A percentile compares a stretch with the other conserved stretches of the same genome.
Conservation (phyloP, 2,888 invertebrate species). For the Scelioninae gen. 2 region DNA sequence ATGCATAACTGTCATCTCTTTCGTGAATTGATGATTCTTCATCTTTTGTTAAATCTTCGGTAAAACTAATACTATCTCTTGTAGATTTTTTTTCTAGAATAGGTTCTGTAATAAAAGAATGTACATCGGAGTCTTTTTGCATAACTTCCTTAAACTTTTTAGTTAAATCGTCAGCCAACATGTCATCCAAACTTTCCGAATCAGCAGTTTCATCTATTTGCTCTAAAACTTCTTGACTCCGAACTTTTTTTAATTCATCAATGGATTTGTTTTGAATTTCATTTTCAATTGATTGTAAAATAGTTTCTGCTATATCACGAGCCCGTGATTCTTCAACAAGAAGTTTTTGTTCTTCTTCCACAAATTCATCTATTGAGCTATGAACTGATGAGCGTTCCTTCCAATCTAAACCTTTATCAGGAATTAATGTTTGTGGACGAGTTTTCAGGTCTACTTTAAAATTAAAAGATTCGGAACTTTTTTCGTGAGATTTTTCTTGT, state of each 20-base stretch:
- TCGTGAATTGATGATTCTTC: slow-evolving; percentile 69
- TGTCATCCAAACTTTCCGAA: slow-evolving; percentile 66
- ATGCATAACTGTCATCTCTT: slow-evolving; percentile 66
- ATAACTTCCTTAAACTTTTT: slow-evolving; percentile 70
- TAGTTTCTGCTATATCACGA: slow-evolving; percentile 68
- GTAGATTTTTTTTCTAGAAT: slow-evolving; percentile 63
- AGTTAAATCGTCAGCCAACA: slow-evolving; percentile 70
- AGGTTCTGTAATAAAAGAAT: slow-evolving; percentile 60
- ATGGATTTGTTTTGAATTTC: slow-evolving; percentile 68
- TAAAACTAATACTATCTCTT: slow-evolving; percentile 68
- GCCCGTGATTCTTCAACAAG: slow-evolving; percentile 61
- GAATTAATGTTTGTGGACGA: slow-evolving; percentile 47
- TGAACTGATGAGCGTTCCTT: slow-evolving; percentile 51
- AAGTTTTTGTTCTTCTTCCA: slow-evolving; percentile 51
- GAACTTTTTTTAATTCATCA: slow-evolving; percentile 52
- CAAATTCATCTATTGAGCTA: slow-evolving; percentile 43
- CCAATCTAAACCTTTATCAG: slow-evolving; percentile 50
- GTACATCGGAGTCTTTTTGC: slow-evolving; percentile 59
- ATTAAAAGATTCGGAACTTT: slow-evolving; percentile 63
- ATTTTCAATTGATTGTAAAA: slow-evolving; percentile 70
- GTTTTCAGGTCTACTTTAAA: slow-evolving; percentile 56
- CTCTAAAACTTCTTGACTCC: slow-evolving; percentile 47
- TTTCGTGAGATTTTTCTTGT: slow-evolving; percentile 63
- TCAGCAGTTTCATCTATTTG: slow-evolving; percentile 50
- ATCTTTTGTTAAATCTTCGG: slow-evolving; percentile 71